Percentiles rank a stretch among this genome's conserved stretches.
phyloP scores from a whole-genome alignment of 2,888 invertebrate species.

The Cyrtodaria siliqua region DNA sequence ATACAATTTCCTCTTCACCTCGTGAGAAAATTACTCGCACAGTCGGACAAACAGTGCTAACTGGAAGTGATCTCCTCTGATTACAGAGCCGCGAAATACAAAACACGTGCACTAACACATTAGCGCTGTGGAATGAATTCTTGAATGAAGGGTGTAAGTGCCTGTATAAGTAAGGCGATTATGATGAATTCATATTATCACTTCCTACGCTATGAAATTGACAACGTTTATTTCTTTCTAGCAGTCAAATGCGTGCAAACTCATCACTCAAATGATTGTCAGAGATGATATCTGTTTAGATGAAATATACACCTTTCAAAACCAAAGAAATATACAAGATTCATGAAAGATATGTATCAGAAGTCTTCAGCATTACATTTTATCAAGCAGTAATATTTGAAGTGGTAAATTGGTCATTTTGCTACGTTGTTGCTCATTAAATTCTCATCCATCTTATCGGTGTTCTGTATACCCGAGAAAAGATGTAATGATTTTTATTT shows the following conservation, averaged over 20 bases:
- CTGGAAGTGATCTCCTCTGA: neutral
- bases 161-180: constrained; percentile 9
- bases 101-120: constrained; percentile 8
- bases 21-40: constrained; percentile 31
- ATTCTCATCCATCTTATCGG: constrained; percentile 19
- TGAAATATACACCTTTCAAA: constrained; percentile 33
- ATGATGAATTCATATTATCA: constrained; percentile 40
- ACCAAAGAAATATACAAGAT: constrained; percentile 29
- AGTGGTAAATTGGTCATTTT: constrained; percentile 21
- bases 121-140: neutral
- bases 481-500: too few relatives aligned
- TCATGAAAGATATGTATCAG: constrained; percentile 18
- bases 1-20: constrained; percentile 10
- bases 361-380: constrained; percentile 8
- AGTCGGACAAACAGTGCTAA: constrained; percentile 24
- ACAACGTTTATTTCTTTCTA: constrained; percentile 28
- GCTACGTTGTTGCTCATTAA: constrained; percentile 21
- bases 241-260: constrained; percentile 33
- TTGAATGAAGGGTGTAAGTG: neutral
- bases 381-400: constrained; percentile 4
- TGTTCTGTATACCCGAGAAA: neutral
- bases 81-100: constrained; percentile 6
- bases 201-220: constrained; percentile 36
- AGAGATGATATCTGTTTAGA: constrained; percentile 28
- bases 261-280: constrained; percentile 41